Base-by-base conservation (phyloP, 2,797 vertebrate species). In the Gymnopithys bicolor region DNA sequence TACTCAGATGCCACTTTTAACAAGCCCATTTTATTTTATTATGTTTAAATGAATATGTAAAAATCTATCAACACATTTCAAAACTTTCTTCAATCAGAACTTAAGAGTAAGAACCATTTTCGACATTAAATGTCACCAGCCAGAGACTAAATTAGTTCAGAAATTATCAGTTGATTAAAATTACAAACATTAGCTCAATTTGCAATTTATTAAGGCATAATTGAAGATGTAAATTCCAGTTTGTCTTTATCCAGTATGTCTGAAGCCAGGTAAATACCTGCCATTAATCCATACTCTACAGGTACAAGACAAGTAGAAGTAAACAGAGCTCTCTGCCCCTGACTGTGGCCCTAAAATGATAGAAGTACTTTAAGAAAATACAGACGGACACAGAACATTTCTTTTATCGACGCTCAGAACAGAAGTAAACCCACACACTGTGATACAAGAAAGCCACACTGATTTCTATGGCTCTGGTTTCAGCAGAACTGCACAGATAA, bases 151-250 rank as follows among this genome's bases (percentile, higher is more conserved):
- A 93, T 93, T 66, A 93, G 59, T 93, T 89, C 75, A 89, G 55
- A 74, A 93, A 84, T 93, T 77, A 94, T 77, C 41, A 58, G 53
- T 77, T 95, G 84, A 95, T 96, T 93, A 87, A 92, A 95, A 94
- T 94, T 68, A 85, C 80, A 91, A 96, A 87, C 78, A 77, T 74
- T 13, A 92, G 46, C 55, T 89, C 46, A 18, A 78, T 66, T 81
- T 93, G 49, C 35, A 95, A 43, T 85, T 89, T 87, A 90, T 91
- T 83, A 89, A 85, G 73, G 71, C 32, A 32, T 46, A 91, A 73
- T 46, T 85, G 35, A n/a, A 89, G 74, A 71, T 69, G 49, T 66
- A 81, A 91, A 87, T 87, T 86, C 43, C 43, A 81, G 52, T 56
- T 83, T 87, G 52, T 70, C 71, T 90, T 90, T 71, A 90, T 22